Evolutionary conservation across 2,888 invertebrate species (phyloP), one percentile per base, ranked within the genome.

Genomic region (Fragum sueziense): DNA sequence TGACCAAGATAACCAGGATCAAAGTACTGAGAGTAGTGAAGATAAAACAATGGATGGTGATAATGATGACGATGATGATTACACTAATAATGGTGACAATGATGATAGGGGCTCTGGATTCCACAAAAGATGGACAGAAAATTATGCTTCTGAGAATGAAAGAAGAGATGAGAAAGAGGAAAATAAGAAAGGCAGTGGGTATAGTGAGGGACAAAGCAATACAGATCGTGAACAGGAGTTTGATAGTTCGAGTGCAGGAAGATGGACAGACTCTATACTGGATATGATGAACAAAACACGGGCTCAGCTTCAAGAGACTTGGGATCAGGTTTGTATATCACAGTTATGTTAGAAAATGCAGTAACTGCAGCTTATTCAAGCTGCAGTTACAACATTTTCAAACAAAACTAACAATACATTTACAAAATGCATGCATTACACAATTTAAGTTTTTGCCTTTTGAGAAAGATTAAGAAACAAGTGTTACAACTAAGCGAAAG

Each of bases 261-360:
- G 29, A 2, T 80, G 74, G 80, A 41, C 80, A 27, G 74, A 76
- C n/a, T 67, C 74, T 20, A 67, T 80, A 20, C 27, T 80, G n/a
- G 67, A 80, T 0, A 70, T 80, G 65, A 76, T 80, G 76, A 76
- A 76, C 37, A 80, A 70, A 41, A 80, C 80, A 3, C 70, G 65
- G 37, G 34, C 52, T 51, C 74, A 80, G 27, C 62, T 80, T 20
- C 52, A 80, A 29, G 61, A 80, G 33, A 76, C 76, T 2, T 80
- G 73, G 80, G 52, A 47, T n/a, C 70, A 80, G 76, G 80, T 80
- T 57, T 20, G 34, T 37, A 22, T n/a, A n/a, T n/a, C n/a, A n/a
- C n/a, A n/a, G n/a, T n/a, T n/a, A n/a, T n/a, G n/a, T n/a, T n/a
- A n/a, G n/a, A n/a, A n/a, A n/a, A n/a, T n/a, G n/a, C n/a, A n/a